phyloP scores from a whole-genome alignment of 2,797 vertebrate genomes.

The Dallia pectoralis region DNA sequence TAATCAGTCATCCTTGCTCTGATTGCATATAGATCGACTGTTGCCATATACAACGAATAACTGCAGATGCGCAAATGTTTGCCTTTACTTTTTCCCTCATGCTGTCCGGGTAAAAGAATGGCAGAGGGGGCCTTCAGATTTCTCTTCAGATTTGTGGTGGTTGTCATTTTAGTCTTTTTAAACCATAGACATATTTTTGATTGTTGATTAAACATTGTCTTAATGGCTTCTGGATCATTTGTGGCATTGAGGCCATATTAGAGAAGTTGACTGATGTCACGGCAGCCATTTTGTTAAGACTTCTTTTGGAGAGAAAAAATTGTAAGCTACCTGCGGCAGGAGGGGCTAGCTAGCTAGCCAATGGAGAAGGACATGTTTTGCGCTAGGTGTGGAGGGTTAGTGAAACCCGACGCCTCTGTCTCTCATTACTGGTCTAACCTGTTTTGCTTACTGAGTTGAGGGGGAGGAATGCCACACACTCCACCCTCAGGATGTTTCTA shows the following conservation, averaged over 20 bases:
- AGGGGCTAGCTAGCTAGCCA: background rate
- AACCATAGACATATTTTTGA: background rate
- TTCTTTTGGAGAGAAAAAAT: too few relatives aligned
- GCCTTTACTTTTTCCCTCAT: background rate
- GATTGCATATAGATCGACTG: background rate
- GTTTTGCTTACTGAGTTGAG: constrained; percentile 52
- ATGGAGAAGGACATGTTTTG: constrained; percentile 29
- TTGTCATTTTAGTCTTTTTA: background rate
- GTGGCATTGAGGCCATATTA: background rate
- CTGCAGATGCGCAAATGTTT: background rate
- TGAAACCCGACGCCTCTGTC: constrained; percentile 56
- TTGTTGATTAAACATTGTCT: background rate
- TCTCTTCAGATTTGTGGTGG: background rate
- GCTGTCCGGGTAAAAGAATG: background rate
- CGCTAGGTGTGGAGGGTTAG: constrained; percentile 23
- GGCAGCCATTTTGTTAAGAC: constrained; percentile 1
- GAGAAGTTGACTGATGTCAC: background rate
- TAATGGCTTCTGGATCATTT: background rate
- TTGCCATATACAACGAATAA: background rate
- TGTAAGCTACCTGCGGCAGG: constrained; percentile 4
- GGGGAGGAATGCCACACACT: background rate
- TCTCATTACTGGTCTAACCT: constrained; percentile 61
- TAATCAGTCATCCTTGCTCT: background rate
- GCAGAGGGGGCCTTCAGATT: background rate
- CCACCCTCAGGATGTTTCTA: constrained; percentile 10